Evolutionary conservation across 2,113 vertebrate species (phyloP).

Genomic region (Callipepla squamata): DNA sequence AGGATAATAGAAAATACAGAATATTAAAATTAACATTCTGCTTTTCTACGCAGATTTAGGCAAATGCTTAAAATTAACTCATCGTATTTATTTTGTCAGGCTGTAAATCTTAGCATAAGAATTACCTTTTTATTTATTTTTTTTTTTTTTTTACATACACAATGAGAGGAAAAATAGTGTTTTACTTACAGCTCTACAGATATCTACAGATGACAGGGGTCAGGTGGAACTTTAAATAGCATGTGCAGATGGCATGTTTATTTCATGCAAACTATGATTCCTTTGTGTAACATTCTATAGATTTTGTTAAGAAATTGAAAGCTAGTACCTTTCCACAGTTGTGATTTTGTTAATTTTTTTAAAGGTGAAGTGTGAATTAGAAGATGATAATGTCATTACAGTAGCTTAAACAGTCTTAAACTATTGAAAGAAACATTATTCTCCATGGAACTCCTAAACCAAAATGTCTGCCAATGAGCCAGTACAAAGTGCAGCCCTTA

Average conservation of each 20-base stretch:
- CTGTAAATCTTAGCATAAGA: not conserved
- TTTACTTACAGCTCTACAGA: not conserved
- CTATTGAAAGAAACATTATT: not conserved
- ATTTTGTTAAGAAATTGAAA: not conserved
- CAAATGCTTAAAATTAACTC: not conserved
- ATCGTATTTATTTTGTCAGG: not conserved
- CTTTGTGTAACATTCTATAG: not conserved
- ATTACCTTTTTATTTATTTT: not conserved
- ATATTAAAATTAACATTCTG: not conserved
- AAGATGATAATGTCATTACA: not conserved
- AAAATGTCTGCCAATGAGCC: not conserved
- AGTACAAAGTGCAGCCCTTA: not conserved
- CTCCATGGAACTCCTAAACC: not conserved
- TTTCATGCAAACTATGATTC: not conserved
- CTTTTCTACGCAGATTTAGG: not conserved
- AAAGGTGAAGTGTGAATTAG: not conserved
- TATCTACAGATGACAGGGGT: not conserved
- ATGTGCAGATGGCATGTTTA: not conserved
- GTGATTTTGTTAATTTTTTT: not conserved
- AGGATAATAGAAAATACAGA: not conserved
- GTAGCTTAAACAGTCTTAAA: not conserved
- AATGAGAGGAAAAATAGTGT: not conserved
- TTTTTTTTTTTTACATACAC: not conserved
- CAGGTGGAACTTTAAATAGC: not conserved
- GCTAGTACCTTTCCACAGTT: not conserved